Base-by-base conservation (phyloP, 2,113 vertebrate species). In the Psittacara wagleri region DNA sequence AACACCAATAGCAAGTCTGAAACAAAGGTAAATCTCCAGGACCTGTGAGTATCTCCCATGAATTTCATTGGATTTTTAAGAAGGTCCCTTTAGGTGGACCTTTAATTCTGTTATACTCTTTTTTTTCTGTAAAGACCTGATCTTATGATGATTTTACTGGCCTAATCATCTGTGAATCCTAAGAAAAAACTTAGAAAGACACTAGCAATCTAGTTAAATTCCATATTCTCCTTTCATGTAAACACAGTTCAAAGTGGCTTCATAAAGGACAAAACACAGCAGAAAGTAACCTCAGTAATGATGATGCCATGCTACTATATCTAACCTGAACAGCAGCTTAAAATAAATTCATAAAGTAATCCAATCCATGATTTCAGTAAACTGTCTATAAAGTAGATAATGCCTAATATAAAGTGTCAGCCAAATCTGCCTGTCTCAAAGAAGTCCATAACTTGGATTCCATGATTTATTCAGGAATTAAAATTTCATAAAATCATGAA, bases 21-120 rank as follows among this genome's bases (percentile, higher is more conserved):
- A 90, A 59, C 9, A 82, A 75, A 67, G 19, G 10, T n/a, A 49
- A 79, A 85, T 37, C 19, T 82, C 41, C 51, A 63, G 18, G 20
- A 66, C 46, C 17, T 55, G 5, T 83, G 64, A 16, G 23, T 64
- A 62, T 27, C 11, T 33, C 22, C 28, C 37, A 29, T 67, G 41
- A 43, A 78, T 90, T 87, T 67, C 67, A 20, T 18, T 63, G 7
- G 14, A 48, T 54, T 4, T 59, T 54, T 49, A 78, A 70, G 22
- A 28, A 74, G 7, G 14, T 78, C 16, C 3, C 24, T 35, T 52
- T 29, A 1, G 3, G 4, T 7, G 3, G 4, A 51, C 4, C 3
- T 78, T 70, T 48, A 68, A 24, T 67, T 72, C 14, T 90, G 3
- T 59, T 83, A 78, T 13, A n/a, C 2, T 44, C 44, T 59, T 59